Evolutionary conservation across 2,113 vertebrate genomes (phyloP).

Genomic region (Pantherophis guttatus): DNA sequence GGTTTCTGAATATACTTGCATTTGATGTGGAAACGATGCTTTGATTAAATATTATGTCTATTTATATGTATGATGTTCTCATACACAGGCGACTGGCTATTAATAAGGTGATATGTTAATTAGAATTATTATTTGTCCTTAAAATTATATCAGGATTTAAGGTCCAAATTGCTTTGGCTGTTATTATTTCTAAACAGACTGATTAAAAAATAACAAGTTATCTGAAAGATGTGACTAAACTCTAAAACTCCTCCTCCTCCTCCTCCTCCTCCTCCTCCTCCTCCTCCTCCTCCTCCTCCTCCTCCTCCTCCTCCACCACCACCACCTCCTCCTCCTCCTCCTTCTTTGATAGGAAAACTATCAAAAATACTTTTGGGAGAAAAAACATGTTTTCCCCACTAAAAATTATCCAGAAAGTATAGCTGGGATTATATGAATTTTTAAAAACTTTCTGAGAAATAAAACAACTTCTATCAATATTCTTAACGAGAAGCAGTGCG

Average conservation of each 20-base stretch:
- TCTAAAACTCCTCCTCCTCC: background rate
- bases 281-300: too few species aligned
- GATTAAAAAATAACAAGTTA: constrained; percentile 21
- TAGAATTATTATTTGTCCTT: background rate
- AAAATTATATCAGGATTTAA: background rate
- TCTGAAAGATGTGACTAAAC: constrained; percentile 26
- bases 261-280: too few species aligned
- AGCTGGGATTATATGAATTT: too few species aligned
- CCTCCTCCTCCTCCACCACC: too few species aligned
- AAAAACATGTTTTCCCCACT: background rate
- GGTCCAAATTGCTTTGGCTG: background rate
- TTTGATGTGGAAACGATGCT: background rate
- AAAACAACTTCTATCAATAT: background rate
- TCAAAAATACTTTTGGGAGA: background rate
- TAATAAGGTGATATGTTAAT: background rate
- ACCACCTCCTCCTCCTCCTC: too few species aligned
- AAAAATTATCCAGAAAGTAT: background rate
- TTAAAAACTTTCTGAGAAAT: background rate
- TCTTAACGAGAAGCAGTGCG: background rate
- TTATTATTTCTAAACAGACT: background rate
- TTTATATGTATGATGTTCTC: background rate
- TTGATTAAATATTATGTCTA: background rate
- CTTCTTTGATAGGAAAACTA: background rate
- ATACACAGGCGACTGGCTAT: background rate
- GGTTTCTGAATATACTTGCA: background rate